Evolutionary conservation across 1,140 invertebrate genomes (phyloP), one percentile per base, ranked within the genome.

Genomic region (Leptoteleia sp.): DNA sequence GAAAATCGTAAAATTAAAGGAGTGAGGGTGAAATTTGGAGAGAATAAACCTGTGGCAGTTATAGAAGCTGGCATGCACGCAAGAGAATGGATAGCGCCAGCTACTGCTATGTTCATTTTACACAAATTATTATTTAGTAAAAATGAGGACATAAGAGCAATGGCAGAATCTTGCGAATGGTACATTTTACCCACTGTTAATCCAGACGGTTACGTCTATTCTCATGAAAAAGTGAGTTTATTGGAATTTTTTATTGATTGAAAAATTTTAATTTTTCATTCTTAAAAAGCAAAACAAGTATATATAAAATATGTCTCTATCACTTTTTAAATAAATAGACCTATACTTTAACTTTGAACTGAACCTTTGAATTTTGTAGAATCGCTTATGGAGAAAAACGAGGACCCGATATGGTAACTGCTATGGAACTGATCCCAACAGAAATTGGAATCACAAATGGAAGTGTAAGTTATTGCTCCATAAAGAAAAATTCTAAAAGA

Each of bases 151-250:
- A 71, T 91, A 3, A 81, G 90, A 72, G 50, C 81, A 42, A 79
- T 93, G 75, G 90, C 93, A 8, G 87, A 92, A 37, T 87, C 86
- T 17, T 89, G 92, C 55, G 92, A 94, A 27, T 95, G 94, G 94
- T 93, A 94, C 71, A 87, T 95, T 6, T 87, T 95, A 43, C 94
- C 94, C 0, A 89, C 92, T 19, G 81, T 92, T 1, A 95, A 95
- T 86, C 94, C 95, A 7, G 95, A 97, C 89, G 95, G 95, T 43
- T 96, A 94, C 82, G 93, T 91, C 33, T 95, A 92, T 80, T 92
- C 93, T 0, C 92, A 93, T 76, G 90, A 89, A 0, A 87, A 80
- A 38, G 92, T 93, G 87, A 91, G 87, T 88, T 25, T 5, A 52
- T 17, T 9, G 13, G 17, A n/a, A n/a, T n/a, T n/a, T n/a, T n/a